These are phyloP conservation scores for Chiridota heheva DNA, from an alignment of 35 echinoderm and acorn worm species.

Conservation along the genomic window DNA sequence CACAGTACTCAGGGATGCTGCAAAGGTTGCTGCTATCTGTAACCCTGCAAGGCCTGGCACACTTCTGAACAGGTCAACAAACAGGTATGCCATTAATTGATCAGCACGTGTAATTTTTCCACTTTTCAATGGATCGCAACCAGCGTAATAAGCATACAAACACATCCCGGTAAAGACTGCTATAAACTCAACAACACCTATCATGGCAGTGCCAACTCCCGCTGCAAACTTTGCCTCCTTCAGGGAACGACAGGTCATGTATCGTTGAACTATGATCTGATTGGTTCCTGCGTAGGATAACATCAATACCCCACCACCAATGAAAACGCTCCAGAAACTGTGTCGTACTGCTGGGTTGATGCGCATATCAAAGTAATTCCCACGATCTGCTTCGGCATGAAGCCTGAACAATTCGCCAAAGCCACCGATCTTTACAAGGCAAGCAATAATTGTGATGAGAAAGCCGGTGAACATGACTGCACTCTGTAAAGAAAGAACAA, in stretches of 20 bases:
- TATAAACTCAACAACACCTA: neutral
- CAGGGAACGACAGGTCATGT: constrained; percentile 1
- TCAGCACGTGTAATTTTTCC: constrained; percentile 1
- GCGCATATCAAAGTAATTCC: constrained; percentile 8
- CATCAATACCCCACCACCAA: neutral
- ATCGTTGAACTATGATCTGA: constrained; percentile 28
- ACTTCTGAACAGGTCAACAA: neutral
- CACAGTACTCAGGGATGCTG: constrained; percentile 21
- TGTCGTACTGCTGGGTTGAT: constrained; percentile 19
- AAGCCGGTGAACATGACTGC: constrained; percentile 1
- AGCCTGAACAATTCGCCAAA: neutral
- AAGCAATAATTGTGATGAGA: constrained; percentile 10
- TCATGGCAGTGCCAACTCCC: neutral
- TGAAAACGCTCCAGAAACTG: constrained; percentile 22
- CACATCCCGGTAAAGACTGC: constrained; percentile 13
- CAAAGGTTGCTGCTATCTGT: neutral
- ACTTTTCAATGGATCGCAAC: neutral
- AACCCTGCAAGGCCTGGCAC: neutral
- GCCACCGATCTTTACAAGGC: constrained; percentile 6
- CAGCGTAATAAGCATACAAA: constrained; percentile 22
- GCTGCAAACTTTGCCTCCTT: neutral
- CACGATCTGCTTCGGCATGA: neutral
- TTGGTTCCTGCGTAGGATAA: constrained; percentile 8
- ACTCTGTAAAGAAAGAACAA: constrained; percentile 6
- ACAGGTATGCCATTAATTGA: constrained; percentile 21